Conservation (phyloP, 2,113 vertebrate genomes). For the Microcebus griseorufus region DNA sequence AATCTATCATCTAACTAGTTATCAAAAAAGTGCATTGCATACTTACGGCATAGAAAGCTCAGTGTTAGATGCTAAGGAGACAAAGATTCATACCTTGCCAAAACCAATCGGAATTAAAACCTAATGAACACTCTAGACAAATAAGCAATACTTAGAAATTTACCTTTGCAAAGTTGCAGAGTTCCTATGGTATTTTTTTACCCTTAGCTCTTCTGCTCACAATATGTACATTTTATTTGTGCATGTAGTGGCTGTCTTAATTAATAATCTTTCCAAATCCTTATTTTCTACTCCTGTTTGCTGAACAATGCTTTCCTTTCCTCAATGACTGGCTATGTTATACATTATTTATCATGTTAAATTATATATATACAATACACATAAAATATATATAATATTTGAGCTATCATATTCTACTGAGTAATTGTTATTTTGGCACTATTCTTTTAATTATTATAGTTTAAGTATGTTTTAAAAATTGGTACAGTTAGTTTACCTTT, state of each 20-base stretch:
- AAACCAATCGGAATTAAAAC: slow-evolving; percentile 20
- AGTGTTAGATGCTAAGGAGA: not conserved
- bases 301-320: not conserved
- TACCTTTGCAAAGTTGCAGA: not conserved
- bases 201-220: not conserved
- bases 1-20: not conserved
- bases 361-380: not conserved
- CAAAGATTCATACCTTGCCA: not conserved
- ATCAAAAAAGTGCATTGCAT: not conserved
- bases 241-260: not conserved
- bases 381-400: not conserved
- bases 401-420: not conserved
- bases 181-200: not conserved
- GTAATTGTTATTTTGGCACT: not conserved
- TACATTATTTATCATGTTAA: slow-evolving; percentile 2
- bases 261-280: not conserved
- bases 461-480: not conserved
- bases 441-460: not conserved
- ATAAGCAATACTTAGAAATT: not conserved
- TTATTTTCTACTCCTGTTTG: slow-evolving; percentile 8
- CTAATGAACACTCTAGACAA: not conserved
- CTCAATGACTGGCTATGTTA: not conserved
- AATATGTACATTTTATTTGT: not conserved
- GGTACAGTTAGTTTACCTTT: not conserved
- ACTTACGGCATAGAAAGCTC: not conserved